Evolutionary conservation across 1,140 invertebrate genomes (phyloP), one percentile per base, ranked within the genome.

Genomic region (Rhizoglyphus robini): DNA sequence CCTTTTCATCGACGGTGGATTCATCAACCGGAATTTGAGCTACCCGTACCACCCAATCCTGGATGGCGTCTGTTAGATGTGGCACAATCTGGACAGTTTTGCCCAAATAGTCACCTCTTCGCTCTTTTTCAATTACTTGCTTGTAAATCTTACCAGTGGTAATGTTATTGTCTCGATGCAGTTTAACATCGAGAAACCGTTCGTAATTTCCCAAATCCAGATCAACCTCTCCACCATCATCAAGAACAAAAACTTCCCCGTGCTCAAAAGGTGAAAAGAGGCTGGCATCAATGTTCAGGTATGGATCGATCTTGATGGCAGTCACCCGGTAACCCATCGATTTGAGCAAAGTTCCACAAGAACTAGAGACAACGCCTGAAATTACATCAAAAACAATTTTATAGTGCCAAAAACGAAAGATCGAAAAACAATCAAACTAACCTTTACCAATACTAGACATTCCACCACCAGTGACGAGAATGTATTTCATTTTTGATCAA

Each of bases 121-220:
- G 81, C 74, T 99, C 96, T 70, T 86, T 87, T 70, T 86, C 86
- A 70, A 98, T 98, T 11, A 99, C 93, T 74, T 86, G 79, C 73
- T 95, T 85, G 77, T 98, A 99, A 68, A 99, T 96, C 80, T 99
- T 99, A 13, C 96, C 96, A n/a, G 95, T 99, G 0, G 96, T 99
- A 64, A 99, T 99, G 76, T 99, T 99, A 74, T 99, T 99, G 69
- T 98, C 92, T 66, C 83, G 82, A 74, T 91, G 90, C 4, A 99
- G 78, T 0, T 90, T 96, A 20, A 99, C 84, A 74, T 99, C 92
- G 36, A 99, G 76, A 74, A 99, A 99, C 47, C 96, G 80, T 76
- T 99, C 96, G 77, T 99, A 99, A 78, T 99, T 99, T 41, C 96
- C 96, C 67, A 99, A 79, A 82, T 99, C 96, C 68, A 99, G 81